Evolutionary conservation across 2,797 vertebrate species (phyloP).

Genomic region (Perdix hodgsoniae): DNA sequence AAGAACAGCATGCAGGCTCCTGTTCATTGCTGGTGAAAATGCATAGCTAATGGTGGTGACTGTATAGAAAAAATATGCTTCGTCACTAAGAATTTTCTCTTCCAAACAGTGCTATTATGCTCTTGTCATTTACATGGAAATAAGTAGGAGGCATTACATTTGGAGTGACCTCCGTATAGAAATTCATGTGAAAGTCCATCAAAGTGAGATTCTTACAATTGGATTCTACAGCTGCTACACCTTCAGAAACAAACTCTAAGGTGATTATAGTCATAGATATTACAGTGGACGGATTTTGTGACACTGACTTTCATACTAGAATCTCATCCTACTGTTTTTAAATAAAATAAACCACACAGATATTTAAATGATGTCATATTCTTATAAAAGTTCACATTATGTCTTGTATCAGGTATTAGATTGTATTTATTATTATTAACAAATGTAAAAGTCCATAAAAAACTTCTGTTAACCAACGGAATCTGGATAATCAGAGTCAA

Average conservation of each 20-base stretch:
- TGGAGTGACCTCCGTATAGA: not conserved
- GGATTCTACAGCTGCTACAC: not conserved
- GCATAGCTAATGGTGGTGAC: not conserved
- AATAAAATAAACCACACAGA: not conserved
- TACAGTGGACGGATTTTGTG: not conserved
- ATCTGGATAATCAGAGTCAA: conserved; percentile 36
- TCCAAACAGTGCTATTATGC: not conserved
- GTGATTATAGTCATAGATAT: not conserved
- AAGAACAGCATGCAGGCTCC: not conserved
- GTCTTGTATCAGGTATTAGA: not conserved
- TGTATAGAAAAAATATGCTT: not conserved
- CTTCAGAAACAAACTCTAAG: not conserved
- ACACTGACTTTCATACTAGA: not conserved
- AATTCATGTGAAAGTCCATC: not conserved
- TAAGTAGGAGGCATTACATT: not conserved
- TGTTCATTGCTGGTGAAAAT: not conserved
- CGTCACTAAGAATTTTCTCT: not conserved
- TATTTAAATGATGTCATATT: not conserved
- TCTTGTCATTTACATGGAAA: not conserved
- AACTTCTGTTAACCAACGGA: conserved; percentile 20
- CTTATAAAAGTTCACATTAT: not conserved
- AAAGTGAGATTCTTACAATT: not conserved
- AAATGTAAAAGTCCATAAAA: conserved; percentile 36
- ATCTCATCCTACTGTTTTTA: not conserved
- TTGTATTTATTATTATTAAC: conserved; percentile 29